A percentile compares a stretch with the other conserved stretches of the same genome.
Evolutionary conservation across 2,797 vertebrate species (phyloP).

Genomic region (Coilia nasus): DNA sequence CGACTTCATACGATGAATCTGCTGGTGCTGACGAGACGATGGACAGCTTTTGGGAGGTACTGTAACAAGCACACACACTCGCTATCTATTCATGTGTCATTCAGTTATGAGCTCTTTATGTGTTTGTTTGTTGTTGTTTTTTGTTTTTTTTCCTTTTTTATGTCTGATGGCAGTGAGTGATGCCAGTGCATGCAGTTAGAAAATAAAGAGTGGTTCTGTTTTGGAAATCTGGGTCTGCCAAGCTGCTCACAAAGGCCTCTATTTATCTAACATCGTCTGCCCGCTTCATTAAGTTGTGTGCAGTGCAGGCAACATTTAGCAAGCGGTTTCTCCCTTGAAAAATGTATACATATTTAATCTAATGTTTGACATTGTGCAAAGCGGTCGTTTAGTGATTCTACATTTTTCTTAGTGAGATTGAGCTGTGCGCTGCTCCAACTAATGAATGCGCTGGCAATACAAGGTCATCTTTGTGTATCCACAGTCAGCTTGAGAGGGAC

Average conservation of each 20-base stretch:
- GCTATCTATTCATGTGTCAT: neutral
- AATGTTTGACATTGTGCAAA: slow-evolving; percentile 35
- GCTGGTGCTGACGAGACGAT: slow-evolving; percentile 87
- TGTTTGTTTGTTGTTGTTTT: slow-evolving; percentile 35
- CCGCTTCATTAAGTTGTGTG: slow-evolving; percentile 37
- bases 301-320: slow-evolving; percentile 30
- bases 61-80: slow-evolving; percentile 19
- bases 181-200: slow-evolving; percentile 35
- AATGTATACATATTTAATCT: slow-evolving; percentile 13
- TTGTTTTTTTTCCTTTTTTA: slow-evolving; percentile 11
- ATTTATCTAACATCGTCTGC: slow-evolving; percentile 35
- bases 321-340: slow-evolving; percentile 23
- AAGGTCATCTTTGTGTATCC: slow-evolving; percentile 7
- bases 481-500: neutral
- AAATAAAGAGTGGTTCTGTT: slow-evolving; percentile 51
- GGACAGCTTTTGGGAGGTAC: slow-evolving; percentile 99
- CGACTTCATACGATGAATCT: slow-evolving; percentile 92
- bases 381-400: too few species aligned
- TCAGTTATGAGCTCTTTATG: neutral
- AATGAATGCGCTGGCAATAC: neutral
- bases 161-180: slow-evolving; percentile 27
- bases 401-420: too few species aligned
- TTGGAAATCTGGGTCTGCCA: slow-evolving; percentile 45
- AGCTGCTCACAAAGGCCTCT: slow-evolving; percentile 42
- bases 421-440: too few species aligned